Evolutionary conservation across 2,888 invertebrate genomes (phyloP), one percentile per base, ranked within the genome.

Genomic region (Epinotia demarniana): DNA sequence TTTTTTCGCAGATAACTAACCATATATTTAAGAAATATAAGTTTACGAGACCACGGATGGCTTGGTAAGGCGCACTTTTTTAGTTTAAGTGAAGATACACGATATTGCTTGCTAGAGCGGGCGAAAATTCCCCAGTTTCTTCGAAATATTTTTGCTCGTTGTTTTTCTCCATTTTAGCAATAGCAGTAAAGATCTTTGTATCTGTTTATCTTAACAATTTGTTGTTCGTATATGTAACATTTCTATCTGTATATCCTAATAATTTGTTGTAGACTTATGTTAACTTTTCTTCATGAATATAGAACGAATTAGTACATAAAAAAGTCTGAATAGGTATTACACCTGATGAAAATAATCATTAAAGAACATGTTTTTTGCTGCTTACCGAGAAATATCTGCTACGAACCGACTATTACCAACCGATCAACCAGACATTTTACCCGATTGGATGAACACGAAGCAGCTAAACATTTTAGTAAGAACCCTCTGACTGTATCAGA

Each of bases 61-160:
- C 18, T 70, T 39, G 69, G 43, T 69, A 39, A 23, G 13, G 58
- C 12, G 23, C 53, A 23, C 23, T 64, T 60, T 73, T 68, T 66
- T 33, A 64, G 75, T 60, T 70, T 75, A 64, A 75, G 64, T 60
- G 63, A 49, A 63, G 58, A 70, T 70, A 66, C 70, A 70, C 43
- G 74, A 53, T 70, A 69, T 63, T 33, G 18, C 49, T 33, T 23
- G 18, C 49, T 33, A n/a, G 33, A 53, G 63, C 53, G 46, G 57
- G 70, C 49, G 33, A 53, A 49, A 62, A 58, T 58, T 39, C 57
- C 33, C n/a, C 67, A 39, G 39, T 43, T 43, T 46, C 13, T 58
- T 12, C 23, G 23, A 23, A 19, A 58, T 23, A n/a, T 68, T 57
- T 12, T 33, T 33, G 16, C 4, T 18, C n/a, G 4, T 57, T 18